Percentiles rank a stretch among this genome's conserved stretches.
Conservation (phyloP, 2,888 invertebrate species). For the Mycogona germanica region DNA sequence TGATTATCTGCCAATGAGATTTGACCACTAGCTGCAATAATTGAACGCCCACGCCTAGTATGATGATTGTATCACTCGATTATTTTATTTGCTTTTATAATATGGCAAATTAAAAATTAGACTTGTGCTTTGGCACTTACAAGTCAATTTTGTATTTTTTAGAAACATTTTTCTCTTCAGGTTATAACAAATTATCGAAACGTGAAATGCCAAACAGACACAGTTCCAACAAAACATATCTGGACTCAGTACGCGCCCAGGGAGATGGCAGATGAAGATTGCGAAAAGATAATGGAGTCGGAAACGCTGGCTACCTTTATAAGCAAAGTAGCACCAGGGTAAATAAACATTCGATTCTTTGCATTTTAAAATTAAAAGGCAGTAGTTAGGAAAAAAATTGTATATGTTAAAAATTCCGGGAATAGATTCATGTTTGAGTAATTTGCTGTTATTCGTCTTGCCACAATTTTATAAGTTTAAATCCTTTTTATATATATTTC, state of each 20-base stretch:
- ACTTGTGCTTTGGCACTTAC: too few species aligned
- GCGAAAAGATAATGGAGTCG: slow-evolving; percentile 4
- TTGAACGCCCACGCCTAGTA: too few species aligned
- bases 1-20: too few species aligned
- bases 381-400: background rate
- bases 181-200: background rate
- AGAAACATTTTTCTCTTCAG: slow-evolving; percentile 1
- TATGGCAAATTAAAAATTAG: too few species aligned
- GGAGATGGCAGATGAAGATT: slow-evolving; percentile 1
- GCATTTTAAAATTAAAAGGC: background rate
- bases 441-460: background rate
- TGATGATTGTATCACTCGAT: too few species aligned
- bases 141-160: slow-evolving; percentile 7
- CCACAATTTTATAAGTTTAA: background rate
- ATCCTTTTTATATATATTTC: background rate
- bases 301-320: background rate
- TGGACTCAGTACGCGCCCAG: slow-evolving; percentile 13
- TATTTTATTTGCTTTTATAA: too few species aligned
- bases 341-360: background rate
- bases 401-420: background rate
- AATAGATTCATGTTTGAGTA: background rate
- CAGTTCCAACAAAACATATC: background rate
- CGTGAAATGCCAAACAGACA: slow-evolving; percentile 6
- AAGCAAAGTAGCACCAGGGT: background rate
- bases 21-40: too few species aligned